Evolutionary conservation across 2,888 invertebrate species (phyloP).

Genomic region (Chrysina gloriosa): DNA sequence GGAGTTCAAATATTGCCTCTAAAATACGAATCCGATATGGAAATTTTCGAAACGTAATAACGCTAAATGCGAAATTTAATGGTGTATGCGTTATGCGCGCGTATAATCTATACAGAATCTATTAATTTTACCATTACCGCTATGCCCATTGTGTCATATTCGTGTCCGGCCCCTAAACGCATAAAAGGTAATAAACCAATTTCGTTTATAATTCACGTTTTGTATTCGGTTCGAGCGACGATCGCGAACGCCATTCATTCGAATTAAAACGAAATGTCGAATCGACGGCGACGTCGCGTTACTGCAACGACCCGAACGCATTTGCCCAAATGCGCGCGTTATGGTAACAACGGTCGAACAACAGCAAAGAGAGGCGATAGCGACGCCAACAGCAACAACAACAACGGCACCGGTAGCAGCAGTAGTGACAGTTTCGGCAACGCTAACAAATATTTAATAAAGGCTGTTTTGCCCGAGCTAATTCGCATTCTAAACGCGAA

Average conservation of each 20-base stretch:
- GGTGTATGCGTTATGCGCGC: not conserved
- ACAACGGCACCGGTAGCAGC: not conserved
- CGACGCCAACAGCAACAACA: not conserved
- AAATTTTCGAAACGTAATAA: not conserved
- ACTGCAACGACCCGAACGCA: not conserved
- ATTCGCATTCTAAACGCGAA: conserved; percentile 47
- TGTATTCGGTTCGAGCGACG: conserved; percentile 14
- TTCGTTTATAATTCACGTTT: conserved; percentile 34
- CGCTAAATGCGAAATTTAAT: conserved; percentile 24
- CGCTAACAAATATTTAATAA: conserved; percentile 47
- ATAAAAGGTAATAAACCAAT: conserved; percentile 34
- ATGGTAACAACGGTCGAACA: not conserved
- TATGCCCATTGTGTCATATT: conserved; percentile 23
- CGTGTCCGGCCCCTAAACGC: conserved; percentile 11
- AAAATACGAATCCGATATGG: not conserved
- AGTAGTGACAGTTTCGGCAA: conserved; percentile 14
- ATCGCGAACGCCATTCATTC: conserved; percentile 8
- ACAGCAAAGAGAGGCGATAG: not conserved
- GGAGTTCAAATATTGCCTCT: no score
- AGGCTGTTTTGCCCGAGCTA: conserved; percentile 41
- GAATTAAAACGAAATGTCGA: conserved; percentile 34
- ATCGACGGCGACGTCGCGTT: not conserved
- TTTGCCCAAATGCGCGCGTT: conserved; percentile 9
- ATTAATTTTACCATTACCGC: conserved; percentile 16
- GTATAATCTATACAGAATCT: conserved; percentile 19